Evolutionary conservation across 2,797 vertebrate genomes (phyloP).

Genomic region (Falco novaeseelandiae): DNA sequence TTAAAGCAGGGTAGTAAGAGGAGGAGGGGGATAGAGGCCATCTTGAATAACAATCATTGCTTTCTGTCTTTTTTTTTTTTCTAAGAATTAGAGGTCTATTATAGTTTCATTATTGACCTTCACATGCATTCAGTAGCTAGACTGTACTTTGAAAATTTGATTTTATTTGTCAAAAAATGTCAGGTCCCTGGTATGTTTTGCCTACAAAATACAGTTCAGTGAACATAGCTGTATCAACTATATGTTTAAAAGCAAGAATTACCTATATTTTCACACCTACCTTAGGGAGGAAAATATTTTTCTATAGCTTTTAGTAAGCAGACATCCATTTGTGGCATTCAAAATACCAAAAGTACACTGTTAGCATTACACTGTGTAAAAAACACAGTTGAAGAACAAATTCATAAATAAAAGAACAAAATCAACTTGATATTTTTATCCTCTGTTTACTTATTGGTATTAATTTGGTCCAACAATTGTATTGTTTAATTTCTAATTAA

Average conservation of each 20-base stretch:
- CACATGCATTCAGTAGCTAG: not conserved
- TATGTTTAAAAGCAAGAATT: not conserved
- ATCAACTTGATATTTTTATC: not conserved
- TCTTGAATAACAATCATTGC: not conserved
- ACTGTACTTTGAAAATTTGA: not conserved
- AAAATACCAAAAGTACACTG: not conserved
- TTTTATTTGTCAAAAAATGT: not conserved
- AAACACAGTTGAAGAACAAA: not conserved
- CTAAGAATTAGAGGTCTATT: not conserved
- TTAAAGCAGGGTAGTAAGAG: not conserved
- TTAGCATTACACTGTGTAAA: not conserved
- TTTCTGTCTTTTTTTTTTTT: not conserved
- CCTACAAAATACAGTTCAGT: not conserved
- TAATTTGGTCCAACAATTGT: not conserved
- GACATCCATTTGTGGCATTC: not conserved
- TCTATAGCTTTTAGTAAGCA: not conserved
- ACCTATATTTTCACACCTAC: not conserved
- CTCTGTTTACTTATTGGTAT: not conserved
- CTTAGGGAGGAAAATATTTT: not conserved
- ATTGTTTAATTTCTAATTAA: not conserved
- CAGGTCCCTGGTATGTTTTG: not conserved
- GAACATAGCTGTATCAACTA: not conserved
- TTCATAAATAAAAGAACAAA: not conserved
- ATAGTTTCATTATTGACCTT: not conserved
- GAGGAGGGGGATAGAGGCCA: not conserved